phyloP scores from a whole-genome alignment of 2,113 vertebrate species.

The Thomomys bottae region DNA sequence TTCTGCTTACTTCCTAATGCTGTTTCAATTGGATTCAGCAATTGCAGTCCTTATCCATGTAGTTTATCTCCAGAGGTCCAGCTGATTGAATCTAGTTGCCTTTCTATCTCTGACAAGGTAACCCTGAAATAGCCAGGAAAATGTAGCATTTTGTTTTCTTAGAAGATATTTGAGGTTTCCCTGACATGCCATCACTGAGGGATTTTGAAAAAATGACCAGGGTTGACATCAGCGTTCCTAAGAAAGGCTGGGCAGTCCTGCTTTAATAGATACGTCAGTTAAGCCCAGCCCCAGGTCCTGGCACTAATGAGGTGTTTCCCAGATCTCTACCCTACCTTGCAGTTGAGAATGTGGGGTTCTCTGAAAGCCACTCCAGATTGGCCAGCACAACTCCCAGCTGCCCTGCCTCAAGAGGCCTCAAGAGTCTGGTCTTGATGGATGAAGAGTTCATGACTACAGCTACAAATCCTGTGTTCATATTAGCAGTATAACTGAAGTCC shows the following conservation, averaged over 20 bases:
- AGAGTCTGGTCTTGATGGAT: neutral
- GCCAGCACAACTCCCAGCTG: neutral
- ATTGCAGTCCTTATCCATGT: neutral
- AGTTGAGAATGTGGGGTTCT: neutral
- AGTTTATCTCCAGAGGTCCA: conserved; percentile 7
- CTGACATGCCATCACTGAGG: neutral
- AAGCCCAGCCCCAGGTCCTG: neutral
- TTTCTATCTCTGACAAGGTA: neutral
- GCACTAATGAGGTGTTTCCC: neutral
- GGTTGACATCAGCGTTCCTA: neutral
- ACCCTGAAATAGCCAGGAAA: conserved; percentile 16
- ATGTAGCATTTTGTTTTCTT: neutral
- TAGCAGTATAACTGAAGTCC: neutral
- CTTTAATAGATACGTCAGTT: neutral
- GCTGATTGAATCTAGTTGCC: neutral
- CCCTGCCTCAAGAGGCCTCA: neutral
- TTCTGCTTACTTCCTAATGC: conserved; percentile 25
- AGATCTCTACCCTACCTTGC: neutral
- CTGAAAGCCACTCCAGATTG: neutral
- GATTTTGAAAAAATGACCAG: conserved; percentile 20
- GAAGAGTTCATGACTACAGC: neutral
- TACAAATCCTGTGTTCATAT: neutral
- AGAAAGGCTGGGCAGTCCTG: neutral
- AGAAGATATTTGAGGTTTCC: conserved; percentile 42
- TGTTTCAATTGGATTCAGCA: neutral